Conservation (phyloP, 2,113 vertebrate species). For the Paradoxurus hermaphroditus region DNA sequence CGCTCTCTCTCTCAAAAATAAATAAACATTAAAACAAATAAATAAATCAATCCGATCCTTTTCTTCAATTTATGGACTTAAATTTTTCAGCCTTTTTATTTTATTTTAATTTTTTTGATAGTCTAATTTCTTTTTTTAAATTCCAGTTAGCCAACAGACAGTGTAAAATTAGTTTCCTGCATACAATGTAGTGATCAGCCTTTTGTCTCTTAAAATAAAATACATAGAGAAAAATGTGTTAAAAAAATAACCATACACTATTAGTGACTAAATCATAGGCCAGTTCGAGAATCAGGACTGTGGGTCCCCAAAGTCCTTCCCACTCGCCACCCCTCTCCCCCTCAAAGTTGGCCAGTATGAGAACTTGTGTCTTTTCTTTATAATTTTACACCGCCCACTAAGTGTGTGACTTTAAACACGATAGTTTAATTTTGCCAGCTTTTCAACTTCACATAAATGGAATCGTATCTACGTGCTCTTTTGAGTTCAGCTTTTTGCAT, state of each 20-base stretch:
- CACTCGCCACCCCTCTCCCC: accelerated
- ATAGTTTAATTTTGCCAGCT: background rate
- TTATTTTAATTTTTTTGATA: background rate
- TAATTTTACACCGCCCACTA: background rate
- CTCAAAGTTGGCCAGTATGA: accelerated
- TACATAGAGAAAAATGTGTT: background rate
- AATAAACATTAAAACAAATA: too few relatives aligned
- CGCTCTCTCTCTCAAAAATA: too few relatives aligned
- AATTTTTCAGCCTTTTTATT: background rate
- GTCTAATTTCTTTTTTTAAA: background rate
- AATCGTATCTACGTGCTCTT: background rate
- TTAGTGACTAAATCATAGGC: background rate
- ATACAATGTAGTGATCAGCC: background rate
- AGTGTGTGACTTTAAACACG: accelerated
- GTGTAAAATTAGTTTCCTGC: background rate
- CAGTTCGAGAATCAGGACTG: background rate
- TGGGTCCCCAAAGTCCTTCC: background rate
- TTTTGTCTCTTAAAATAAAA: background rate
- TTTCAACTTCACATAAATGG: background rate
- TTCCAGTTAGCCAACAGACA: background rate
- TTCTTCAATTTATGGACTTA: background rate
- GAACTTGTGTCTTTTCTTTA: background rate
- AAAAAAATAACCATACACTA: background rate
- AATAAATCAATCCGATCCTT: background rate
- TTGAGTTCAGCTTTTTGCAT: background rate